Evolutionary conservation across 2,888 invertebrate species (phyloP), one percentile per base, ranked within the genome.

Genomic region (Campoplex nolae): DNA sequence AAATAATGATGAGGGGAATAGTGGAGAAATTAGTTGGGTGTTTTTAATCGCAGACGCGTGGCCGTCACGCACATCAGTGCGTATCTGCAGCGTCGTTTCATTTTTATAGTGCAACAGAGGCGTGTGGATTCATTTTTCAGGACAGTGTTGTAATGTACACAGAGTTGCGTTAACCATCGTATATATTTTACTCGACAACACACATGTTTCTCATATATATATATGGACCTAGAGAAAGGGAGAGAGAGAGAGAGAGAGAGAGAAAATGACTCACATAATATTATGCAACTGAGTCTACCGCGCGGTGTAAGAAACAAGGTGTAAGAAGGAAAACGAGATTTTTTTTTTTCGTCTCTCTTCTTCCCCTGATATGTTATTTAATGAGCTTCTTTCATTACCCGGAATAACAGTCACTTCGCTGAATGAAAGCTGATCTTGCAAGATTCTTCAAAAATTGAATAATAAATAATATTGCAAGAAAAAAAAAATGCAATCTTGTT

Each of bases 1-100:
- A n/a, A 51, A n/a, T n/a, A 51, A 32, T 28, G 16, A 42, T 7
- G 16, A 42, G 28, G 76, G 56, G 73, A 58, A 84, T 68, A 70
- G 48, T 65, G 75, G n/a, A 65, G 79, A 84, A 87, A 88, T 85
- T 87, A 56, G 75, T 73, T 67, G 58, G 76, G 62, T 62, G 79
- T 79, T 71, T 83, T 88, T 87, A 84, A 88, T 87, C 82, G 86
- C 79, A 88, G 84, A 86, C 87, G 88, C 86, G 88, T 88, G 79
- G 80, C 74, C 84, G 87, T 88, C 88, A 88, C 86, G 88, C 88
- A 86, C 88, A 65, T 74, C 79, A 76, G 88, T 79, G 88, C 88
- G 88, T 88, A 88, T 87, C 88, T 79, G 65, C 67, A 42, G 42
- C 38, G 62, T 23, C 35, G 56, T 32, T 32, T 48, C 75, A 62